Evolutionary conservation across 2,113 vertebrate species (phyloP).

Genomic region (Grallaria varia): DNA sequence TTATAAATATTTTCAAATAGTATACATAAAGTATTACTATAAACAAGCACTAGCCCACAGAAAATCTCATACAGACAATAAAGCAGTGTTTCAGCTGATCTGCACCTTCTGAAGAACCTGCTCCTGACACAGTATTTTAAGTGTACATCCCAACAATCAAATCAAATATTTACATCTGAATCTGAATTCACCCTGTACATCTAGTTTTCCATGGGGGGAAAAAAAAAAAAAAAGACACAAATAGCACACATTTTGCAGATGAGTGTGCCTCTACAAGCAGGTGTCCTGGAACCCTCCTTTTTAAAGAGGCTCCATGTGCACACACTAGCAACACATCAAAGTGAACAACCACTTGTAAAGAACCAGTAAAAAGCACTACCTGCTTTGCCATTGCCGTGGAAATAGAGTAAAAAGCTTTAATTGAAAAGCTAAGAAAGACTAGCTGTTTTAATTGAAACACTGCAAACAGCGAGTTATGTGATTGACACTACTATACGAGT

Average conservation of each 20-base stretch:
- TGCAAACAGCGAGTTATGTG: no score
- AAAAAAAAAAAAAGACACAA: neutral
- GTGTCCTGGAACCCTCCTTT: neutral
- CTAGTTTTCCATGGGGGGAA: neutral
- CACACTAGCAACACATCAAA: neutral
- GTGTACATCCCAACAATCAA: neutral
- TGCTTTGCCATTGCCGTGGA: neutral
- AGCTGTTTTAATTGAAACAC: no score
- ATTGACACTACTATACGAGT: neutral
- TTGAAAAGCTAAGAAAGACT: no score
- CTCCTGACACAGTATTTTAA: neutral
- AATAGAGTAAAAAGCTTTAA: neutral
- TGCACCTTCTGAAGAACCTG: neutral
- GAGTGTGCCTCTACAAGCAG: neutral
- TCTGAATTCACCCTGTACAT: neutral
- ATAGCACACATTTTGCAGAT: neutral
- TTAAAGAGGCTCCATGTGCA: neutral
- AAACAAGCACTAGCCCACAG: neutral
- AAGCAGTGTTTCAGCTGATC: neutral
- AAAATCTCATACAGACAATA: neutral
- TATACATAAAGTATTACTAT: neutral
- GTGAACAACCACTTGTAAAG: neutral
- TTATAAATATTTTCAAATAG: neutral
- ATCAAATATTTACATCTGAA: neutral
- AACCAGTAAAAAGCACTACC: neutral